Percentiles rank a stretch among this genome's conserved stretches.
Evolutionary conservation across 2,797 vertebrate genomes (phyloP).

Genomic region (Lepus oiostolus): DNA sequence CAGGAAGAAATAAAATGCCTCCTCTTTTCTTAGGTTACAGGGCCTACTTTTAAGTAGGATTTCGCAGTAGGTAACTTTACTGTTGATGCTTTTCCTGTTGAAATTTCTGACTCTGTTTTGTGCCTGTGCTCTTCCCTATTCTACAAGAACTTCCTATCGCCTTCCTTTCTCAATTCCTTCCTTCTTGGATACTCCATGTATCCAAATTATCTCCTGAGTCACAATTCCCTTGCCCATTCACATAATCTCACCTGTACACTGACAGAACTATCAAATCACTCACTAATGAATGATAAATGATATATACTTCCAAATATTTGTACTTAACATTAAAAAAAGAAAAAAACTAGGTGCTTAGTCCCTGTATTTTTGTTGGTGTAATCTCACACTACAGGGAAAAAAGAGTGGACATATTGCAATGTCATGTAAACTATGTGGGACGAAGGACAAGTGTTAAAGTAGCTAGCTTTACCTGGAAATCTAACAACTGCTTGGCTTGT

Average conservation of each 20-base stretch:
- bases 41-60: conserved; percentile 24
- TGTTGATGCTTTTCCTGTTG: not conserved
- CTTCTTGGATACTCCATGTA: not conserved
- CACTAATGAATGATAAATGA: conserved; percentile 22
- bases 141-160: not conserved
- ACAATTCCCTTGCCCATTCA: conserved; percentile 1
- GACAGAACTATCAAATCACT: conserved; percentile 45
- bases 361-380: not conserved
- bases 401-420: not conserved
- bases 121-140: not conserved
- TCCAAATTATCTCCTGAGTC: conserved; percentile 44
- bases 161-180: conserved; percentile 22
- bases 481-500: not conserved
- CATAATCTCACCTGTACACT: conserved; percentile 18
- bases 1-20: conserved; percentile 8
- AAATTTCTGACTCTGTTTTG: conserved; percentile 45
- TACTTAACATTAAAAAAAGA: not conserved
- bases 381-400: conserved; percentile 1
- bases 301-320: not conserved
- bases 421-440: not conserved
- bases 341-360: not conserved
- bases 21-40: not conserved
- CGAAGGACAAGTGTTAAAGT: not conserved
- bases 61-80: conserved; percentile 27
- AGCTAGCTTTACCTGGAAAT: conserved; percentile 8